These are phyloP conservation scores for Parnassius smintheus DNA, from an alignment of 2,888 invertebrate species.

Conservation along the genomic window DNA sequence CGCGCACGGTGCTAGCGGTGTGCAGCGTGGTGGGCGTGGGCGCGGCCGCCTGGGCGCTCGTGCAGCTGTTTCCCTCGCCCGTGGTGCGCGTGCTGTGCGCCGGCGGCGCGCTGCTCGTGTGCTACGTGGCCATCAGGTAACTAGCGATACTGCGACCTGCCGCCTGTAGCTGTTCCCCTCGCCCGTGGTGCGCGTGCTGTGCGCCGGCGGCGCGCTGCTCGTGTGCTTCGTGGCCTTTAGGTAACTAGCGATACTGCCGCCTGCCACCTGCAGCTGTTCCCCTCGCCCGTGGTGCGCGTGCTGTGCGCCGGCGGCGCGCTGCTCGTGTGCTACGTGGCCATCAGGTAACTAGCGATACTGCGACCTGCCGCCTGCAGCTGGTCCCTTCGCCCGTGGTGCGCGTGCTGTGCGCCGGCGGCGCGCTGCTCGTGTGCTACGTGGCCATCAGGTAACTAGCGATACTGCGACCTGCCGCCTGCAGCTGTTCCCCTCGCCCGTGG, in stretches of 20 bases:
- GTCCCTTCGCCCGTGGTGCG: neutral
- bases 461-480: too few species aligned
- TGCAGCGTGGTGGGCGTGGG: slow-evolving; percentile 89
- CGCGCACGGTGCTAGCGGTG: slow-evolving; percentile 89
- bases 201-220: neutral
- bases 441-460: neutral
- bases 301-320: neutral
- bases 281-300: neutral
- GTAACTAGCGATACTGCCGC: slow-evolving; percentile 60
- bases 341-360: slow-evolving; percentile 56
- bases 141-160: neutral
- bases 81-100: slow-evolving; percentile 90
- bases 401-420: neutral
- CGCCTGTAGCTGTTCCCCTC: neutral
- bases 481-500: too few species aligned
- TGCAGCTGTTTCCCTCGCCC: slow-evolving; percentile 89
- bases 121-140: slow-evolving; percentile 91
- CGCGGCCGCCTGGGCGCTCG: slow-evolving; percentile 89
- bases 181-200: neutral
- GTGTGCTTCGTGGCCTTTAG: neutral
- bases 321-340: slow-evolving; percentile 1
- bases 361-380: neutral
- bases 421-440: slow-evolving; percentile 4
- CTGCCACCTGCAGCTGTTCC: neutral
- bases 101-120: slow-evolving; percentile 89